Evolutionary conservation across 2,888 invertebrate species (phyloP), one percentile per base, ranked within the genome.

Genomic region (Erebia epiphron): DNA sequence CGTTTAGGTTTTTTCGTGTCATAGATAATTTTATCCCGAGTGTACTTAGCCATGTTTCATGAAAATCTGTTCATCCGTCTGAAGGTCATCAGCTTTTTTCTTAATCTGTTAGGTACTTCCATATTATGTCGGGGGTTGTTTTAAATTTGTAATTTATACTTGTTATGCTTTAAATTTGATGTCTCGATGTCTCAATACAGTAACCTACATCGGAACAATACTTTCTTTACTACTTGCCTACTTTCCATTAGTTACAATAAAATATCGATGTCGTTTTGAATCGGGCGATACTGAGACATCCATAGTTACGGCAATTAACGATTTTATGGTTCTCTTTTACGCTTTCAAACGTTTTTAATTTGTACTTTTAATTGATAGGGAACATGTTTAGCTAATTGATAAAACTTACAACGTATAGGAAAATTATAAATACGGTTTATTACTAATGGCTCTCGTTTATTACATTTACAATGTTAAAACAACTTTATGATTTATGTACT

Each of bases 261-360:
- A 62, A 49, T 62, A 49, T 62, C 18, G 52, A 41, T 54, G 41
- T 64, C 64, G 11, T n/a, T 64, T 35, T 16, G 18, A 64, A 56
- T 54, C 46, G 41, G 21, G 43, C 71, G 62, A 54, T 18, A 49
- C 41, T 49, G 26, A 54, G 70, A 52, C 61, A 64, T 57, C 65
- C 54, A 46, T 65, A 71, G 71, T 72, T 67, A 75, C 66, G 75
- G 52, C 62, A 71, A 62, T 76, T 76, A 69, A 71, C 67, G 69
- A 69, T 68, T 74, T 73, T 73, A 76, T 61, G 70, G 73, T 69
- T 68, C 43, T 35, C 56, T 73, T 73, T 71, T 58, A 75, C 72
- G 73, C 73, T 75, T 75, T 76, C 76, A 67, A 75, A 54, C 8
- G 54, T 68, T 69, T 73, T 72, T 56, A 69, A 69, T 67, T 68